Evolutionary conservation across 2,113 vertebrate genomes (phyloP).

Genomic region (Petromus typicus): DNA sequence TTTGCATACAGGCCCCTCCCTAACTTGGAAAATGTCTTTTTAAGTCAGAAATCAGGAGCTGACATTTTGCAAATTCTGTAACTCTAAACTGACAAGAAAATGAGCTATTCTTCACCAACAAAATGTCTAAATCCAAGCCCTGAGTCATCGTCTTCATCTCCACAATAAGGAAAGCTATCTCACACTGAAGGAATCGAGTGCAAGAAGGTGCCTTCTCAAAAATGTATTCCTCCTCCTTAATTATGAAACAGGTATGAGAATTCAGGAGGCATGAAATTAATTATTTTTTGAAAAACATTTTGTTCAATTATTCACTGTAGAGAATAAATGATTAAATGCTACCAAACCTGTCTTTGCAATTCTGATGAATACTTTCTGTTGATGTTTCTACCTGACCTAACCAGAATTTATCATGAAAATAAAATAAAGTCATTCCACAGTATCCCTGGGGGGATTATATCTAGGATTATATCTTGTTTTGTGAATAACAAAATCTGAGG

Average conservation of each 20-base stretch:
- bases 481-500: not conserved
- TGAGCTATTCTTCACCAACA: slow-evolving; percentile 14
- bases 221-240: slow-evolving; percentile 63
- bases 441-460: not conserved
- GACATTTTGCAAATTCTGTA: slow-evolving; percentile 42
- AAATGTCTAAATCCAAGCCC: slow-evolving; percentile 54
- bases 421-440: not conserved
- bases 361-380: not conserved
- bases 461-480: not conserved
- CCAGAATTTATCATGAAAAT: slow-evolving; percentile 5
- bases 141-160: slow-evolving; percentile 47
- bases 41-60: slow-evolving; percentile 42
- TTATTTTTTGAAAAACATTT: slow-evolving; percentile 64
- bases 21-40: not conserved
- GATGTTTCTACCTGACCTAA: not conserved
- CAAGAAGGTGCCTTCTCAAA: slow-evolving; percentile 58
- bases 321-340: slow-evolving; percentile 64
- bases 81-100: slow-evolving; percentile 67
- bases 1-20: not conserved
- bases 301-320: slow-evolving; percentile 60
- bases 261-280: slow-evolving; percentile 70
- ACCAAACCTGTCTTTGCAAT: slow-evolving; percentile 17
- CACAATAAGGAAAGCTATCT: slow-evolving; percentile 37
- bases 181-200: not conserved
- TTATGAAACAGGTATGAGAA: slow-evolving; percentile 73